A percentile compares a stretch with the other conserved stretches of the same genome.
phyloP scores from a whole-genome alignment of 2,113 vertebrate genomes.

The Fukomys damarensis region DNA sequence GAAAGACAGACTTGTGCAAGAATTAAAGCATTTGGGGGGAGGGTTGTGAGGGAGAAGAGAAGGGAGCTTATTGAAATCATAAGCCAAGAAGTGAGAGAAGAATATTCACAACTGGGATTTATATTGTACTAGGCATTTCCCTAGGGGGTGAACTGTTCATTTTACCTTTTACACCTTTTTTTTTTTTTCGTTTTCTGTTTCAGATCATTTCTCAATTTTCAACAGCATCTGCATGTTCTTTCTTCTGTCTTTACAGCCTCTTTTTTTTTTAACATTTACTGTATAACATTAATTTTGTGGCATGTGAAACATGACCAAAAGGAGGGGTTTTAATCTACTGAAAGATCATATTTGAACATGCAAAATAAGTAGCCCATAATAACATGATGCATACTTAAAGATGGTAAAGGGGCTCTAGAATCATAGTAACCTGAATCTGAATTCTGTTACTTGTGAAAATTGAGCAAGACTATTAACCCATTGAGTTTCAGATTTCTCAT shows the following conservation, averaged over 20 bases:
- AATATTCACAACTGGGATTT: neutral
- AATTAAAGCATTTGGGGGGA: neutral
- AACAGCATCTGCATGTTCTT: neutral
- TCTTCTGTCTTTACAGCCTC: neutral
- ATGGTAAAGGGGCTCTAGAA: neutral
- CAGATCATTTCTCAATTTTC: conserved; percentile 2
- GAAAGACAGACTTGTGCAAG: neutral
- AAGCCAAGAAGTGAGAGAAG: neutral
- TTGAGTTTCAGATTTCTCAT: neutral
- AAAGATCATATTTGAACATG: neutral
- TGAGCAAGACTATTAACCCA: neutral
- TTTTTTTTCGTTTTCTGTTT: neutral
- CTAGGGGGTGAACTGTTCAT: neutral
- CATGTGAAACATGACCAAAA: neutral
- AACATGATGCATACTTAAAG: neutral
- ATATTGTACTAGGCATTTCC: neutral
- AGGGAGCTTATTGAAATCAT: neutral
- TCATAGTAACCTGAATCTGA: neutral
- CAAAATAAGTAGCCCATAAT: neutral
- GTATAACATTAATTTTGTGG: neutral
- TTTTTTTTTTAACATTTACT: neutral
- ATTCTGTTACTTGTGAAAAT: neutral
- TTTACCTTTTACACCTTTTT: neutral
- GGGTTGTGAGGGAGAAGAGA: rapidly evolving
- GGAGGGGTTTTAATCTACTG: neutral